phyloP scores from a whole-genome alignment of 1,140 invertebrate species.

The Oppia nitens region DNA sequence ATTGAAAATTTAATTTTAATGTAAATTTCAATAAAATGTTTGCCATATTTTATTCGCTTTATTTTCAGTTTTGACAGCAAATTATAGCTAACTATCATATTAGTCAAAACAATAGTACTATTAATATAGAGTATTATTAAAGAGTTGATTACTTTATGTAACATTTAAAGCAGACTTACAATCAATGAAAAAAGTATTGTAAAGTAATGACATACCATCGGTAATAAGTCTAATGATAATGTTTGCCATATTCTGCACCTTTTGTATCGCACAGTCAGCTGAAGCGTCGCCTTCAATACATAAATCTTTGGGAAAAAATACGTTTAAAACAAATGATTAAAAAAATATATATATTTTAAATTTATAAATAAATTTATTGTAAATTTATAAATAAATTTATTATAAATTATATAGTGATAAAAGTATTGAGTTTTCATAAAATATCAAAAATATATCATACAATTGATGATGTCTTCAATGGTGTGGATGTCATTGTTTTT shows the following conservation, averaged over 20 bases:
- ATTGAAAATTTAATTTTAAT: no score
- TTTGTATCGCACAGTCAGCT: conserved; percentile 31
- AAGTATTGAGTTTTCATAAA: background rate
- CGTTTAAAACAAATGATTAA: background rate
- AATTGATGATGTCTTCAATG: conserved; percentile 49
- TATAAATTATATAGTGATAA: background rate
- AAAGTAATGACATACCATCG: conserved; percentile 76
- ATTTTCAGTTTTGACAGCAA: no score
- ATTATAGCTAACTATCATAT: no score
- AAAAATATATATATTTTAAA: background rate
- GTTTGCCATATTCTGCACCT: conserved; percentile 80
- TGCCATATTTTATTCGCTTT: no score
- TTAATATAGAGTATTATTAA: no score
- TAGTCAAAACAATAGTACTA: no score
- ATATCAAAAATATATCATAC: no score
- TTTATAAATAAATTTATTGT: no score
- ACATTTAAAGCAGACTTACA: no score
- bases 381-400: background rate
- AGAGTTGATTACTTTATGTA: no score
- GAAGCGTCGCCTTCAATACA: background rate
- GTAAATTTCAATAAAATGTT: no score
- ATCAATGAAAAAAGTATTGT: no score
- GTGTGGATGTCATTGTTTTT: conserved; percentile 39
- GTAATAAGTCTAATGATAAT: conserved; percentile 70
- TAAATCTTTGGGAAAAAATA: background rate